Conservation (phyloP, 2,888 invertebrate species). For the Minunthozetes semirufus region DNA sequence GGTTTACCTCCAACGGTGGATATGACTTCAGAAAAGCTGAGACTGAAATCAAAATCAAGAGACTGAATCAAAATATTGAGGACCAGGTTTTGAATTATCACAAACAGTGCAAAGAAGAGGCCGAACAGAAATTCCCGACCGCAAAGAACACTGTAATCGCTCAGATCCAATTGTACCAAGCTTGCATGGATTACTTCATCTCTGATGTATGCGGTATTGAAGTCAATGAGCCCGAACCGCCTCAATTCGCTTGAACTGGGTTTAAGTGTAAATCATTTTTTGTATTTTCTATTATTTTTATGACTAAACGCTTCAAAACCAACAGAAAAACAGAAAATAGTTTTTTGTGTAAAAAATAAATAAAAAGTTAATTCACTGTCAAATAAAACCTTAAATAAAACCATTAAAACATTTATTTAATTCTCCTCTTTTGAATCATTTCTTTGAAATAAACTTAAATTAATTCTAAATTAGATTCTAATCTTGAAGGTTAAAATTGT, state of each 20-base stretch:
- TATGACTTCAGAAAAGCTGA: conserved; percentile 38
- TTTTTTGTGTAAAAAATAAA: too few species aligned
- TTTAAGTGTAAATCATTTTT: background rate
- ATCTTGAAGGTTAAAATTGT: background rate
- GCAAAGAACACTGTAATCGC: conserved; percentile 34
- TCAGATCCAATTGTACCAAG: conserved; percentile 39
- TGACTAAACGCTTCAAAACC: background rate
- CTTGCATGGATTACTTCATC: conserved; percentile 39
- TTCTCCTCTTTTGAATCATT: background rate
- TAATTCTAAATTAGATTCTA: too few species aligned
- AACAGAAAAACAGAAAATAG: too few species aligned
- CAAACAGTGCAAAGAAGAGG: conserved; percentile 36
- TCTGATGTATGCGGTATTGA: conserved; percentile 38
- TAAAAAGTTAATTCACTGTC: background rate
- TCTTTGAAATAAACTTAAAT: background rate
- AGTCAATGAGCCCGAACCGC: conserved; percentile 33
- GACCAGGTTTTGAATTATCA: conserved; percentile 36
- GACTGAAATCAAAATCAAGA: conserved; percentile 37
- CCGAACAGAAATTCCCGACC: conserved; percentile 37
- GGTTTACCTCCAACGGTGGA: conserved; percentile 28
- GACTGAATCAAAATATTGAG: conserved; percentile 32
- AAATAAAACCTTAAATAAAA: background rate
- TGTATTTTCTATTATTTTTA: background rate
- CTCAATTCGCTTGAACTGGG: conserved; percentile 29
- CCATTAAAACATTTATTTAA: conserved; percentile 1